Base-by-base conservation (phyloP, 2,797 vertebrate genomes). In the Borostomias antarcticus region DNA sequence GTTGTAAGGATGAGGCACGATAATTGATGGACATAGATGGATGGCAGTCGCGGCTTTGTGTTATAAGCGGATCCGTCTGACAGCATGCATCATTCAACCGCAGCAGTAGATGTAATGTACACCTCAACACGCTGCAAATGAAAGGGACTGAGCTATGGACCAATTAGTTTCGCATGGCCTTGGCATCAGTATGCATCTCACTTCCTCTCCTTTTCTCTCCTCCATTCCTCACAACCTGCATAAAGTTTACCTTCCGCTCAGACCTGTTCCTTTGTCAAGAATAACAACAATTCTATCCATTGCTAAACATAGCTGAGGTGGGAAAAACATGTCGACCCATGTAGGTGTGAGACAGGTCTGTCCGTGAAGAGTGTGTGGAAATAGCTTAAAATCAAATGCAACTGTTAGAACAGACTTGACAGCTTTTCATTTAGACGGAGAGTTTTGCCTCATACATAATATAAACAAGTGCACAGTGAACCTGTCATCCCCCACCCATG, bases 91-190 rank as follows among this genome's bases (percentile, higher is more conserved):
- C n/a, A n/a, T n/a, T 4, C 32, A 33, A 9, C 4, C 4, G 9
- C 4, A 4, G 9, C 32, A 9, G 32, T 33, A 6, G 13, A 52
- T 15, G 5, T 9, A 25, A 19, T 25, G 9, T 26, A 52, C 23
- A 52, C 3, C 21, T 17, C 52, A 17, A 56, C n/a, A 47, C 17
- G 5, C 17, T n/a, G 23, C 25, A 13, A 60, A 45, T 45, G 1
- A 8, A 60, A 45, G 37, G 50, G 10, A 45, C 21, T 68, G 4
- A 69, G 72, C 26, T 63, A 50, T 69, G 59, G 68, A 70, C 74
- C 69, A 79, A 85, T 80, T 71, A 63, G 33, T 73, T 79, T 65
- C 58, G 69, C 69, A 71, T 71, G 64, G 66, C 69, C 70, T 58
- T 50, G 72, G 64, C 64, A 77, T 68, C 66, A 67, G 68, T 32